These are phyloP conservation scores for Drosophila subpulchrella DNA, from an alignment of 1,140 invertebrate species.

Conservation along the genomic window DNA sequence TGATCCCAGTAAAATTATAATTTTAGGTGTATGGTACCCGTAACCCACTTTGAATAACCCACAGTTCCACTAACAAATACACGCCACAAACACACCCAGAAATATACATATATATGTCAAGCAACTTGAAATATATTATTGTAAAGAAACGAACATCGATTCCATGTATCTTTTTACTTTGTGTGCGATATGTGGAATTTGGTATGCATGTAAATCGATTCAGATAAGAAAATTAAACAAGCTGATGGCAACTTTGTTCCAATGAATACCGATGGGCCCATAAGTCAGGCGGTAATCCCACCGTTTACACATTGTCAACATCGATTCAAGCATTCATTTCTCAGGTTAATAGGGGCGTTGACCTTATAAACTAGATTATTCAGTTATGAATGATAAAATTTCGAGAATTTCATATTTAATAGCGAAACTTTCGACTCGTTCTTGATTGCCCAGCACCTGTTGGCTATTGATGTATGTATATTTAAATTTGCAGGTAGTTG, in stretches of 20 bases:
- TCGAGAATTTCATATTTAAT: slow-evolving; percentile 24
- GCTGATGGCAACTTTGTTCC: slow-evolving; percentile 17
- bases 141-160: slow-evolving; percentile 37
- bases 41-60: slow-evolving; percentile 16
- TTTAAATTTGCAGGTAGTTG: slow-evolving; percentile 30
- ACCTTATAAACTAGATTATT: slow-evolving; percentile 23
- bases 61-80: slow-evolving; percentile 1
- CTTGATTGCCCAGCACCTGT: slow-evolving; percentile 29
- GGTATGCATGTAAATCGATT: slow-evolving; percentile 52
- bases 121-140: slow-evolving; percentile 56
- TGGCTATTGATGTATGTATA: slow-evolving; percentile 11
- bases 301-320: slow-evolving; percentile 21
- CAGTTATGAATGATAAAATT: neutral
- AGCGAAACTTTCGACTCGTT: slow-evolving; percentile 34
- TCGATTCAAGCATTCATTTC: slow-evolving; percentile 14
- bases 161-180: slow-evolving; percentile 13
- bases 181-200: slow-evolving; percentile 31
- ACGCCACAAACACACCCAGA: slow-evolving; percentile 13
- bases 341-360: slow-evolving; percentile 22
- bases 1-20: neutral
- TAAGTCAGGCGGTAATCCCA: slow-evolving; percentile 29
- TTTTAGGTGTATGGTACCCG: slow-evolving; percentile 11
- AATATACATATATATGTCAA: slow-evolving; percentile 32
- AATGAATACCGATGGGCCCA: slow-evolving; percentile 27
- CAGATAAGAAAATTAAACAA: slow-evolving; percentile 42